Percentiles rank a stretch among this genome's conserved stretches.
Conservation (phyloP, 1,140 invertebrate species). For the Streblospio benedicti region DNA sequence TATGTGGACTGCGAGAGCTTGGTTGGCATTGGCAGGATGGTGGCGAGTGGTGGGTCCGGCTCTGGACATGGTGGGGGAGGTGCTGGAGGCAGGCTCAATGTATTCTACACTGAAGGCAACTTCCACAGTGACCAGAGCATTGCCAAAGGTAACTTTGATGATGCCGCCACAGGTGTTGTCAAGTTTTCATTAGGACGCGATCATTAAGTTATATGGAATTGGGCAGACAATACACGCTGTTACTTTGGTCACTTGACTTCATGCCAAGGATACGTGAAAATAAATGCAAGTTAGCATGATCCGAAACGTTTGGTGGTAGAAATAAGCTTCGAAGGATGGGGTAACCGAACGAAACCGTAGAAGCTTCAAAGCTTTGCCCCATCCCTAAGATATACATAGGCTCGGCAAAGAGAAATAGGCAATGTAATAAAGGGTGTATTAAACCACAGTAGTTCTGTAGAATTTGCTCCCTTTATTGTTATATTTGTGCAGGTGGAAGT, state of each 20-base stretch:
- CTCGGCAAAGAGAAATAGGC: neutral
- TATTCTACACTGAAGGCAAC: slow-evolving; percentile 21
- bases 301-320: neutral
- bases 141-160: slow-evolving; percentile 23
- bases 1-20: slow-evolving; percentile 21
- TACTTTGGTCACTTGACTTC: neutral
- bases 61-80: slow-evolving; percentile 26
- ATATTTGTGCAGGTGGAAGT: slow-evolving; percentile 10
- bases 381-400: neutral
- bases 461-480: neutral
- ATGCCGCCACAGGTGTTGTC: too few relatives aligned
- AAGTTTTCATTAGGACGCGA: neutral
- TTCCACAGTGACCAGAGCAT: slow-evolving; percentile 26
- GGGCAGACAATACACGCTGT: neutral
- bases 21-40: slow-evolving; percentile 20
- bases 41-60: slow-evolving; percentile 26
- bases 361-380: neutral
- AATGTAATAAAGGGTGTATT: neutral
- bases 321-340: neutral
- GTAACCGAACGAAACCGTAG: neutral
- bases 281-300: neutral
- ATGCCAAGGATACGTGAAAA: neutral
- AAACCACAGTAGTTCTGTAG: neutral
- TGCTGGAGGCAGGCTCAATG: slow-evolving; percentile 24
- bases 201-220: neutral